Evolutionary conservation across 2,797 vertebrate genomes (phyloP).

Genomic region (Taenioides sp.): DNA sequence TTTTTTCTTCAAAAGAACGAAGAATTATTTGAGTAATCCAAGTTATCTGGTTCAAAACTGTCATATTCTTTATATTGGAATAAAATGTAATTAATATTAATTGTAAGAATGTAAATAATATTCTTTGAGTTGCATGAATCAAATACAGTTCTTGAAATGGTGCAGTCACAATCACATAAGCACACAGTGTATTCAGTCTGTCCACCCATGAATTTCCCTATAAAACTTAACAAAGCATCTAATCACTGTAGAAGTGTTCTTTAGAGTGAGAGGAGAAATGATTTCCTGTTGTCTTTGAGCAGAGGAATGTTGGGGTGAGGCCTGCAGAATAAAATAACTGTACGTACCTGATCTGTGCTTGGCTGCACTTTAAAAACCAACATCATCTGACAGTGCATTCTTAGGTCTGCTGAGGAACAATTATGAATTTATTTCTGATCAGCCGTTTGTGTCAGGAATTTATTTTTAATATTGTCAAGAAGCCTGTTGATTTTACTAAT

Average conservation of each 20-base stretch:
- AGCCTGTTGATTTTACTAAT: constrained; percentile 43
- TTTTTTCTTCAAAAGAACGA: not conserved
- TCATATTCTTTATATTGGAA: not conserved
- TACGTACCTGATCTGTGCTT: constrained; percentile 49
- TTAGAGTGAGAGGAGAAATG: constrained; percentile 35
- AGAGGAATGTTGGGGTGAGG: constrained; percentile 52
- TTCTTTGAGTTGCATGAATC: too few species aligned
- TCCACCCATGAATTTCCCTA: too few species aligned
- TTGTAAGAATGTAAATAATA: not conserved
- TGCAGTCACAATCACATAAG: too few species aligned
- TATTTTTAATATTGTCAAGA: constrained; percentile 46
- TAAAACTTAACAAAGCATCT: constrained; percentile 24
- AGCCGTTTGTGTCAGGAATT: constrained; percentile 46
- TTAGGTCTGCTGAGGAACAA: constrained; percentile 37
- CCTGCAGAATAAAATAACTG: constrained; percentile 44
- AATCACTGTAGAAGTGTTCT: constrained; percentile 29
- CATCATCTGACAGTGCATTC: constrained; percentile 48
- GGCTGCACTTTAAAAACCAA: constrained; percentile 47
- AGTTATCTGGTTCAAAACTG: not conserved
- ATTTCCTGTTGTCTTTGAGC: constrained; percentile 54
- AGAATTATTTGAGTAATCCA: not conserved
- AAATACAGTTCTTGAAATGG: not conserved
- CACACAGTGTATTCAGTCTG: too few species aligned
- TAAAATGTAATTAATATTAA: not conserved
- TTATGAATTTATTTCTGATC: constrained; percentile 47